Evolutionary conservation across 2,113 vertebrate species (phyloP), one percentile per base, ranked within the genome.

Genomic region (Phyllostomus hastatus): DNA sequence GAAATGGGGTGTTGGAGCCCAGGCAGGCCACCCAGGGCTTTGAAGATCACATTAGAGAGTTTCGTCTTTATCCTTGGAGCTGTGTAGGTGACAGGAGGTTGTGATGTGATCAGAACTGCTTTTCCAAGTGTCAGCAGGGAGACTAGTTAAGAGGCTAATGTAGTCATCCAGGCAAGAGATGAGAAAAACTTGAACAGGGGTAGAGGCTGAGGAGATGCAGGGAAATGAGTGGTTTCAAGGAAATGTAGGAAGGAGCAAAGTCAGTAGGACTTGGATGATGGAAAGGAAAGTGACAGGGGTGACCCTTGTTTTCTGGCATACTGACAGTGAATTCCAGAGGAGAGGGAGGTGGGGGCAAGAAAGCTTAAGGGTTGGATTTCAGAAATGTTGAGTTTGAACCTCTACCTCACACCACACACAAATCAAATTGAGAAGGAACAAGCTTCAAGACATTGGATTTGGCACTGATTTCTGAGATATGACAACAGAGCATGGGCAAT

Each of bases 1-100:
- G 73, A 26, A 79, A 24, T 15, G 41, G 16, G 11, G 8, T 61
- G 24, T 33, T 43, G 43, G 38, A 73, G 22, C 54, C 41, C 7
- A n/a, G 46, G 10, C 9, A 70, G 35, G 24, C 20, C 72, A 15
- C 28, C 4, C 5, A 17, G 61, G 4, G 5, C 90, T 75, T 43
- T 8, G 5, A 41, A 35, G n/a, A 64, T 73, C 75, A 7, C 31
- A 9, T n/a, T 14, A 41, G 12, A 43, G 69, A 14, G 11, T 64
- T 69, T 24, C 57, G 35, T 64, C 43, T 82, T 87, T 24, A 16
- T 57, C 35, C 66, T 66, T 46, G 85, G 66, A 84, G 52, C 24
- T 22, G 33, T 28, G 5, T 35, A 10, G 9, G 28, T 22, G 16
- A n/a, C 24, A 54, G 17, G 11, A 22, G 0, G 0, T 8, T 38